Evolutionary conservation across 2,113 vertebrate species (phyloP).

Genomic region (Camelus bactrianus): DNA sequence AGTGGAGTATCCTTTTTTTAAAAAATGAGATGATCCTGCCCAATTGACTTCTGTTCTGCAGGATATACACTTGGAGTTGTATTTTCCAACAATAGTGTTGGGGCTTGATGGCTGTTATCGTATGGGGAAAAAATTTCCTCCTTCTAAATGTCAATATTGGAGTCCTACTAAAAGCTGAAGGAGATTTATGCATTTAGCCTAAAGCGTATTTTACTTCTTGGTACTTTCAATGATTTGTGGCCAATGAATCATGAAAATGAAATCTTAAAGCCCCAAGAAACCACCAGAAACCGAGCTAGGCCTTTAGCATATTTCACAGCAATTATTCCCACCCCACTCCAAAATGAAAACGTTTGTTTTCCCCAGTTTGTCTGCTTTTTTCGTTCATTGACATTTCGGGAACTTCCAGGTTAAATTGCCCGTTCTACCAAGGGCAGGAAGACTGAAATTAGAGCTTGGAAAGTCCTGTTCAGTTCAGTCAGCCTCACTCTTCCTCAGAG

Average conservation of each 20-base stretch:
- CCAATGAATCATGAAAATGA: constrained; percentile 67
- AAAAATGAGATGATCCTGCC: background rate
- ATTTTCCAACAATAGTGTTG: constrained; percentile 10
- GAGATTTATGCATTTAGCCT: constrained; percentile 34
- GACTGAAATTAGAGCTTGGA: background rate
- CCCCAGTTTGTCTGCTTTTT: constrained; percentile 54
- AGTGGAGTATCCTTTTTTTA: background rate
- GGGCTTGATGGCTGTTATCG: background rate
- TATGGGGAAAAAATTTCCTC: background rate
- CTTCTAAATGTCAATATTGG: constrained; percentile 23
- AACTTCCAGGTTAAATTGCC: constrained; percentile 28
- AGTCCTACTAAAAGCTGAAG: constrained; percentile 37
- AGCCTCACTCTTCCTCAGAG: background rate
- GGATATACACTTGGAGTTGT: background rate
- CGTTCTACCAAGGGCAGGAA: background rate
- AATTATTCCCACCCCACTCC: constrained; percentile 49
- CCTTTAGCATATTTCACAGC: constrained; percentile 62
- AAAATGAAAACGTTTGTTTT: constrained; percentile 60
- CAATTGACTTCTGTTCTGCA: background rate
- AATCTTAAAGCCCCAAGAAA: constrained; percentile 58
- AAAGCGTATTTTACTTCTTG: constrained; percentile 43
- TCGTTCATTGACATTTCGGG: constrained; percentile 50
- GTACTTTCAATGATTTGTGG: constrained; percentile 66
- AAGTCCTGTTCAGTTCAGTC: background rate
- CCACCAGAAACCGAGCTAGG: constrained; percentile 43